Evolutionary conservation across 2,113 vertebrate species (phyloP).

Genomic region (Muntiacus muntjak): DNA sequence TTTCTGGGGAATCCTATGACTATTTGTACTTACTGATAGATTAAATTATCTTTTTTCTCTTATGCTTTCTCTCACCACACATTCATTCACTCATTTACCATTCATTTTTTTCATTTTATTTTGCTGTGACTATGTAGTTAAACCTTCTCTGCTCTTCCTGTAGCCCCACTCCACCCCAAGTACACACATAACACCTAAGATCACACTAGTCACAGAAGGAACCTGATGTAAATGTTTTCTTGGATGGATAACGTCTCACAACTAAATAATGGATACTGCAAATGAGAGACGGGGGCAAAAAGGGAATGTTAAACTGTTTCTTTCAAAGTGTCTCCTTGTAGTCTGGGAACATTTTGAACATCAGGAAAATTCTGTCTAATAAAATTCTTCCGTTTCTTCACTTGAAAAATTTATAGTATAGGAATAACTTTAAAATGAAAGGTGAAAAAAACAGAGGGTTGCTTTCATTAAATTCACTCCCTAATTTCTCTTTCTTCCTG

Average conservation of each 20-base stretch:
- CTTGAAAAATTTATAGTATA: not conserved
- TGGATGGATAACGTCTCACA: not conserved
- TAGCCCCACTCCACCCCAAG: not conserved
- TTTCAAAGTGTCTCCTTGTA: not conserved
- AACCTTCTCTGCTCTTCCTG: not conserved
- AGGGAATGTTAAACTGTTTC: not conserved
- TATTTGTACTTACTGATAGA: not conserved
- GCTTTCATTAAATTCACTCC: not conserved
- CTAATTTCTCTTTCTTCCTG: not conserved
- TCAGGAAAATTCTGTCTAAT: not conserved
- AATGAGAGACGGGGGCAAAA: accelerated
- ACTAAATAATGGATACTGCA: not conserved
- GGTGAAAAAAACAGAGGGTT: not conserved
- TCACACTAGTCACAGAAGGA: not conserved
- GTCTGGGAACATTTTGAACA: not conserved
- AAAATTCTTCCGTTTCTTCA: not conserved
- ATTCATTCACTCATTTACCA: not conserved
- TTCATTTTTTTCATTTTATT: not conserved
- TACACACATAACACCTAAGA: not conserved
- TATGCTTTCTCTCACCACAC: not conserved
- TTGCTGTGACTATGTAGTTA: not conserved
- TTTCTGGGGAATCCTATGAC: not conserved
- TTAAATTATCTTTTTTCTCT: not conserved
- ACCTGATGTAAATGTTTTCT: not conserved
- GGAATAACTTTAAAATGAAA: conserved; percentile 1